These are phyloP conservation scores for Aromia moschata DNA, from an alignment of 2,888 invertebrate species.

Conservation along the genomic window DNA sequence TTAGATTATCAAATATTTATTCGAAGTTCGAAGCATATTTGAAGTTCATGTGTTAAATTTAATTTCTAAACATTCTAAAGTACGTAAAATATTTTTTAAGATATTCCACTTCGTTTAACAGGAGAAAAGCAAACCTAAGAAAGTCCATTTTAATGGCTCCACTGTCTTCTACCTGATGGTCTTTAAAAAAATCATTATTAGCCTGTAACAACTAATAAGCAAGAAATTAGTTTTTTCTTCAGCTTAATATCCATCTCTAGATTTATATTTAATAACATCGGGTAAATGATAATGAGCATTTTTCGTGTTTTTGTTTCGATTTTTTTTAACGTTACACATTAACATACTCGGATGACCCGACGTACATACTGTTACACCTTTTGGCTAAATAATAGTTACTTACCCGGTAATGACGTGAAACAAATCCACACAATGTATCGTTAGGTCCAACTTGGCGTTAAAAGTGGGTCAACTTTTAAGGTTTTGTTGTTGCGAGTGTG, in stretches of 20 bases:
- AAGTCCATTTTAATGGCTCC: too few relatives aligned
- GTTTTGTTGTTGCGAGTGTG: not conserved
- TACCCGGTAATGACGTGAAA: constrained; percentile 1
- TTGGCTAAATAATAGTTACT: not conserved
- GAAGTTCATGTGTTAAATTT: too few relatives aligned
- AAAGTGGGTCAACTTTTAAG: not conserved
- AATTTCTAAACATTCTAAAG: too few relatives aligned
- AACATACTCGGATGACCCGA: not conserved
- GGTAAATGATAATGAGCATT: not conserved
- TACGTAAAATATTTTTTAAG: too few relatives aligned
- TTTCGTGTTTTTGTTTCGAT: not conserved
- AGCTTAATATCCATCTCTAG: not conserved
- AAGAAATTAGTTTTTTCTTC: not conserved
- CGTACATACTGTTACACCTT: not conserved
- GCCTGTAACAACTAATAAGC: too few relatives aligned
- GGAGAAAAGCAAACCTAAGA: too few relatives aligned
- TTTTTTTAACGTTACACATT: not conserved
- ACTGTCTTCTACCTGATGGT: too few relatives aligned
- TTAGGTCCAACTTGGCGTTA: not conserved
- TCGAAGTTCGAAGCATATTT: too few relatives aligned
- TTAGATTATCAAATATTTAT: too few relatives aligned
- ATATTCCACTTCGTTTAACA: too few relatives aligned
- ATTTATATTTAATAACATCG: not conserved
- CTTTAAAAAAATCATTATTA: too few relatives aligned
- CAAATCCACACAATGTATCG: not conserved